Base-by-base conservation (phyloP, 1,140 invertebrate genomes). In the Bilobella aurantiaca region DNA sequence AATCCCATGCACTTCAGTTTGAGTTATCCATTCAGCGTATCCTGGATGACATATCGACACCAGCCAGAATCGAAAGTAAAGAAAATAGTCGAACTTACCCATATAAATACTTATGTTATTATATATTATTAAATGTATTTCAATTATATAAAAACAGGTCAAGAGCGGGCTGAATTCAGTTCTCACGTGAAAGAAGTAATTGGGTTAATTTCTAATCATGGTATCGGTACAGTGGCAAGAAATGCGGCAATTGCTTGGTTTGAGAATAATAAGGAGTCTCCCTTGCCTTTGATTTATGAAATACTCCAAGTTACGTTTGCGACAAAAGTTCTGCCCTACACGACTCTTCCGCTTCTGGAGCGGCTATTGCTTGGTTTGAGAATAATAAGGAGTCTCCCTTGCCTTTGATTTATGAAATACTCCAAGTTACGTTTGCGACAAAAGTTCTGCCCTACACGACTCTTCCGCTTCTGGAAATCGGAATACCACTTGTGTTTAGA, bases 21-120 rank as follows among this genome's bases (percentile, higher is more conserved):
- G 78, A 78, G 34, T 77, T 72, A 47, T 77, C 82, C 3, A 74
- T 86, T 30, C 76, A 78, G 2, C 78, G 79, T 62, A 79, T 86
- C 73, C 73, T 85, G 16, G 81, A 83, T 56, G 82, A 86, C 69
- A 81, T 83, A 73, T 84, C 85, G 74, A 75, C 75, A 2, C 78
- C 83, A 12, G 79, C 84, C 62, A 75, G 74, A 53, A 58, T 46
- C 3, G 78, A 78, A 69, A 81, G 84, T 84, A 56, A 1, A 31
- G 46, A 1, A 61, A 27, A 30, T 62, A 14, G 27, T 47, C 5
- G 27, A 5, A 49, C 31, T n/a, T n/a, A n/a, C n/a, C n/a, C n/a
- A n/a, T n/a, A n/a, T n/a, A n/a, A n/a, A n/a, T n/a, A n/a, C n/a
- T n/a, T n/a, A n/a, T n/a, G n/a, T n/a, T n/a, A n/a, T n/a, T n/a